Conservation (phyloP, 53 echinoderm and acorn worm species). For the Apostichopus leukothele region DNA sequence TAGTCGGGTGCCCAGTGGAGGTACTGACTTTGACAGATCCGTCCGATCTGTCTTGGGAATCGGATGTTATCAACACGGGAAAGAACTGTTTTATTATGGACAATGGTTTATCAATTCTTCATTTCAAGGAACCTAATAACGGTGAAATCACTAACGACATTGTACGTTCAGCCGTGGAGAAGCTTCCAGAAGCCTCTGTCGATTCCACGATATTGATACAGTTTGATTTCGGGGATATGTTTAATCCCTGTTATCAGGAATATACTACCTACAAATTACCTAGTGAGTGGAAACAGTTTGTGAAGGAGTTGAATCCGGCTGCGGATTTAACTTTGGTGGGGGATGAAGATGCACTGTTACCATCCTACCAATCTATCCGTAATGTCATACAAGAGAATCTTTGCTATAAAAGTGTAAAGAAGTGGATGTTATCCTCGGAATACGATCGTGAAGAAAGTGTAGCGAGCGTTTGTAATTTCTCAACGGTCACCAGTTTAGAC, state of each 20-base stretch:
- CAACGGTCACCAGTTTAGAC: background rate
- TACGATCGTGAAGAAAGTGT: background rate
- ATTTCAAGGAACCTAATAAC: background rate
- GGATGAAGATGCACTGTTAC: background rate
- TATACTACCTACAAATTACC: background rate
- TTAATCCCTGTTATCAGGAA: background rate
- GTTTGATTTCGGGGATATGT: background rate
- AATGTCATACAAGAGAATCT: background rate
- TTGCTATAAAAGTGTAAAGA: background rate
- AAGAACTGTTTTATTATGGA: constrained; percentile 3
- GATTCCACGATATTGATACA: background rate
- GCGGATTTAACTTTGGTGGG: background rate
- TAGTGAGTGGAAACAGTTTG: background rate
- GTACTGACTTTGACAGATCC: background rate
- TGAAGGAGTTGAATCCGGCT: background rate
- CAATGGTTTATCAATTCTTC: background rate
- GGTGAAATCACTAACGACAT: too few relatives aligned
- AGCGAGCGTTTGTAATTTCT: background rate
- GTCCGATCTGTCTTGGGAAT: background rate
- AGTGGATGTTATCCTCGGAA: background rate
- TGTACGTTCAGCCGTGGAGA: too few relatives aligned
- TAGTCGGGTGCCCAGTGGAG: background rate
- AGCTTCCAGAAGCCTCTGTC: too few relatives aligned
- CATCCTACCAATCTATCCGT: background rate
- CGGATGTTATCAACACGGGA: background rate